These are phyloP conservation scores for Sus scrofa DNA, from an alignment of 2,113 vertebrate genomes.

Conservation along the genomic window T2T-Sscrofa CM000823.6:43673501-43674000, in stretches of 20 bases:
- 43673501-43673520: not conserved
- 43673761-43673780: conserved; percentile 52
- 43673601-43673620: not conserved
- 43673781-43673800: not conserved
- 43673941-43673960: conserved; percentile 55
- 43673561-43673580: not conserved
- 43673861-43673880: not conserved
- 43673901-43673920: not conserved
- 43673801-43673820: not conserved
- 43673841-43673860: not conserved
- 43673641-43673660: not conserved
- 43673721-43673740: not conserved
- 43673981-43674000: conserved; percentile 68
- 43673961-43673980: conserved; percentile 48
- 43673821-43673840: conserved; percentile 51
- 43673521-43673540: not conserved
- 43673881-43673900: not conserved
- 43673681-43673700: not conserved
- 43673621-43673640: not conserved
- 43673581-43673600: not conserved
- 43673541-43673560: not conserved
- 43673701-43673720: not conserved
- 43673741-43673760: not conserved
- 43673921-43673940: not conserved
- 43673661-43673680: not conserved